Evolutionary conservation across 2,888 invertebrate species (phyloP).

Genomic region (Keiferia lycopersicella): DNA sequence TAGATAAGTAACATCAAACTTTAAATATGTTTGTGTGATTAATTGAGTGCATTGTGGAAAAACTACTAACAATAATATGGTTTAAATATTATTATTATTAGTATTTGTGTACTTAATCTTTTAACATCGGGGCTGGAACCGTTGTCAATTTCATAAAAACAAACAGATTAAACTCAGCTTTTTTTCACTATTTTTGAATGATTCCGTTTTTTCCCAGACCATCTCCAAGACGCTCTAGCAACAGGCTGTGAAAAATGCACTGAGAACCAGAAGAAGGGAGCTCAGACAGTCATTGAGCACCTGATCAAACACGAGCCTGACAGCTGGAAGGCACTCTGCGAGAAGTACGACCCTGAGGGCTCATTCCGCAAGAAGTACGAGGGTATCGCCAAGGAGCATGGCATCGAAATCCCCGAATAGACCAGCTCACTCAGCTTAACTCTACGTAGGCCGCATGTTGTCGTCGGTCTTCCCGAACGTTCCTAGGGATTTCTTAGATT

Average conservation of each 20-base stretch:
- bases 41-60: neutral
- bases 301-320: conserved; percentile 84
- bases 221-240: conserved; percentile 84
- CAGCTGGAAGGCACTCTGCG: conserved; percentile 84
- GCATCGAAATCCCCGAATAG: conserved; percentile 62
- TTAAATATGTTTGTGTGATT: neutral
- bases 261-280: conserved; percentile 82
- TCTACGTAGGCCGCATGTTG: neutral
- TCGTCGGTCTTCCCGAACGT: neutral
- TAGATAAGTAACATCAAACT: neutral
- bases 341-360: conserved; percentile 86
- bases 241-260: conserved; percentile 86
- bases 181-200: neutral
- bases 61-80: neutral
- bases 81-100: neutral
- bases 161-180: neutral
- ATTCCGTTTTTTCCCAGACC: conserved; percentile 55
- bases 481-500: conserved; percentile 19
- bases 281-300: conserved; percentile 83
- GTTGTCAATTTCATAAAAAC: neutral
- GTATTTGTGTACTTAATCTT: no score
- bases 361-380: conserved; percentile 84
- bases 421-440: neutral
- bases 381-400: conserved; percentile 77
- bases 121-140: neutral